These are phyloP conservation scores for Aphidius ervi DNA, from an alignment of 1,140 invertebrate species.

Conservation along the genomic window DNA sequence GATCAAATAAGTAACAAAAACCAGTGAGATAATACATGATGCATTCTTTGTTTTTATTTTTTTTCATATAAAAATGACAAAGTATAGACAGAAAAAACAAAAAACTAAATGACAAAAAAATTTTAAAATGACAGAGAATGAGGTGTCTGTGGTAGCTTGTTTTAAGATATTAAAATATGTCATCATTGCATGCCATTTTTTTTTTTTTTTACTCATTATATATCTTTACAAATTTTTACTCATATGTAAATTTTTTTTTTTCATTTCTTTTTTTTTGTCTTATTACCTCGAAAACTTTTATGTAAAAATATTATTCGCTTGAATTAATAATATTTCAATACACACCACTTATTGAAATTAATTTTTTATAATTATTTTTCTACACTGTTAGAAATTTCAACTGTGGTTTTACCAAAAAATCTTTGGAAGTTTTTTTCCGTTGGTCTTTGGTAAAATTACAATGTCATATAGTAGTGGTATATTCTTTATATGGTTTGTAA, in stretches of 20 bases:
- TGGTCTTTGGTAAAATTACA: too few relatives aligned
- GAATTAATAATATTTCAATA: too few relatives aligned
- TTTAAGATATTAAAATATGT: slow-evolving; percentile 53
- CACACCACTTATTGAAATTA: too few relatives aligned
- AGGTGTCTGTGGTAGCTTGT: slow-evolving; percentile 17
- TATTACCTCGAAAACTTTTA: too few relatives aligned
- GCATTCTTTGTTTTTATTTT: slow-evolving; percentile 36
- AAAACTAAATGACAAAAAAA: slow-evolving; percentile 14
- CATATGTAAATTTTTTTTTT: neutral
- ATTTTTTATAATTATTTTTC: too few relatives aligned
- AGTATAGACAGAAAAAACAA: slow-evolving; percentile 24
- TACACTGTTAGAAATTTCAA: too few relatives aligned
- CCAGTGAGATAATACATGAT: slow-evolving; percentile 43
- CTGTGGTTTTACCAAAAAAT: too few relatives aligned
- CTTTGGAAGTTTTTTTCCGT: too few relatives aligned
- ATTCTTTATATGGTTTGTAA: too few relatives aligned
- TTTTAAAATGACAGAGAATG: slow-evolving; percentile 11
- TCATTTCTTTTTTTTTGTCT: neutral
- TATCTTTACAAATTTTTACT: neutral
- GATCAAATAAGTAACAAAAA: slow-evolving; percentile 28
- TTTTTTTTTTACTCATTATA: slow-evolving; percentile 20
- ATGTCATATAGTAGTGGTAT: too few relatives aligned
- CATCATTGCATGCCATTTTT: slow-evolving; percentile 49
- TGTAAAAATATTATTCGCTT: too few relatives aligned
- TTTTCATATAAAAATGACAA: neutral